A percentile compares a stretch with the other conserved stretches of the same genome.
Evolutionary conservation across 2,888 invertebrate species (phyloP).

Genomic region (Acanthosepion esculentum): DNA sequence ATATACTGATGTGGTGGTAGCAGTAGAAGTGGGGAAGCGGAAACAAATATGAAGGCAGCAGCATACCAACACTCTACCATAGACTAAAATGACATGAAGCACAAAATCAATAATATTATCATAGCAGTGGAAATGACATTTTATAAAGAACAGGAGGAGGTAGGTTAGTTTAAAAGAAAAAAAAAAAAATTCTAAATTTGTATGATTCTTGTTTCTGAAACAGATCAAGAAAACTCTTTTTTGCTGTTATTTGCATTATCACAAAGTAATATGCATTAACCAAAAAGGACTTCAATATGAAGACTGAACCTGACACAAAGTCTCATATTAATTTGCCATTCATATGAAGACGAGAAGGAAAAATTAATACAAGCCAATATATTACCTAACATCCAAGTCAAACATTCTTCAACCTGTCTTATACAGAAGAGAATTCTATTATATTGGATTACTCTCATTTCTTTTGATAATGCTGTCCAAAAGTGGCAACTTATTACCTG

Average conservation of each 20-base stretch:
- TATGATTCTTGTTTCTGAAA: neutral
- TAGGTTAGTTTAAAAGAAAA: neutral
- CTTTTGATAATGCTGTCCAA: no score
- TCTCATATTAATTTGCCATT: neutral
- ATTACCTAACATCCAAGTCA: neutral
- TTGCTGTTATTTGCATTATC: neutral
- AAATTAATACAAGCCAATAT: neutral
- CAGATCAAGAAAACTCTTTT: neutral
- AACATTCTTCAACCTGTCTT: neutral
- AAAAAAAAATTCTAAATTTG: neutral
- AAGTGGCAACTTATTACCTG: no score
- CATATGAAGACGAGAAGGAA: neutral
- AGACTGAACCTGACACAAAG: neutral
- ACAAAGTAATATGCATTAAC: neutral
- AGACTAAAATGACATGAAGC: constrained; percentile 33
- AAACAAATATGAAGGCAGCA: neutral
- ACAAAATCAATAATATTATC: constrained; percentile 22
- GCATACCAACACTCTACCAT: constrained; percentile 21
- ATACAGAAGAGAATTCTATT: neutral
- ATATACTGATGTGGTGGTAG: neutral
- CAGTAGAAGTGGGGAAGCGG: neutral
- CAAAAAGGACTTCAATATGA: neutral
- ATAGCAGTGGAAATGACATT: constrained; percentile 22
- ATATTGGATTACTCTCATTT: no score
- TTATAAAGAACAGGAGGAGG: neutral